These are phyloP conservation scores for Oscheius onirici DNA, from an alignment of 2,888 invertebrate genomes.

Conservation along the genomic window DNA sequence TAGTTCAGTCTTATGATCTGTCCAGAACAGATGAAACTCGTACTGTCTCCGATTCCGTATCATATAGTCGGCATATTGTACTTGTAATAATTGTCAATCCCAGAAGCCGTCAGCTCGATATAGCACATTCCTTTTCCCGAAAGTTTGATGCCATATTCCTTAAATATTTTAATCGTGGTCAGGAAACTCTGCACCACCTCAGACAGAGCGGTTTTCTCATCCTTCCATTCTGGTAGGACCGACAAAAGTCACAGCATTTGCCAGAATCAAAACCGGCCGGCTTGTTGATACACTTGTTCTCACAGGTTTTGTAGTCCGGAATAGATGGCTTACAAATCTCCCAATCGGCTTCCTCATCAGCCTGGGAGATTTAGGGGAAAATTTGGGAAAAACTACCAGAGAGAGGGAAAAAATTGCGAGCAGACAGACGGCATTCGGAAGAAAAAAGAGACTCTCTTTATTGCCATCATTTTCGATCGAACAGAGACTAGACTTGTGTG, in stretches of 20 bases:
- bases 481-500: background rate
- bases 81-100: too few relatives aligned
- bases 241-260: constrained; percentile 3
- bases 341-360: background rate
- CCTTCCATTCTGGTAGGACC: background rate
- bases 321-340: background rate
- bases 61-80: too few relatives aligned
- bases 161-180: too few relatives aligned
- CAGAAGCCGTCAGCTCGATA: too few relatives aligned
- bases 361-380: background rate
- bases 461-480: constrained; percentile 3
- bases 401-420: background rate
- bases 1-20: too few relatives aligned
- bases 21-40: too few relatives aligned
- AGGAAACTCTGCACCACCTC: too few relatives aligned
- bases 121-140: too few relatives aligned
- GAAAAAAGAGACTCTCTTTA: background rate
- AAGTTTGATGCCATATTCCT: too few relatives aligned
- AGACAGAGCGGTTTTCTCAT: background rate
- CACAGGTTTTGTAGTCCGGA: background rate
- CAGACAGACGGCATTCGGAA: background rate
- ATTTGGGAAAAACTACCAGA: background rate
- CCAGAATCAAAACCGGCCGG: background rate
- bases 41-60: too few relatives aligned
- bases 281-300: background rate